Evolutionary conservation across 2,113 vertebrate genomes (phyloP), one percentile per base, ranked within the genome.

Genomic region (Gasterosteus nipponicus): DNA sequence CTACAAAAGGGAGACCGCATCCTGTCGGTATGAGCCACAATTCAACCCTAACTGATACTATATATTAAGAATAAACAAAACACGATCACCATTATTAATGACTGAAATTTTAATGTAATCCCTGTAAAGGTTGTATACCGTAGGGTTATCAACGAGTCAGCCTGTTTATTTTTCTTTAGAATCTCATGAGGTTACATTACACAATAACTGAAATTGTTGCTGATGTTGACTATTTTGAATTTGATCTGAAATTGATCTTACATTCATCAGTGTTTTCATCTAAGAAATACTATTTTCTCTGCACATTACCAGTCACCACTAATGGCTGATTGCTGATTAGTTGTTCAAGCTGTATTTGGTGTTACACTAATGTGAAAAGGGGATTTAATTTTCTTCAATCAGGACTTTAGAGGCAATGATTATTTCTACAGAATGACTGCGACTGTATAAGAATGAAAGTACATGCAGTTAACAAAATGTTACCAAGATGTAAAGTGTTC

Each of bases 1-100:
- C 95, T 99, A 66, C 94, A 93, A 81, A 99, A 97, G 92, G 98
- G 98, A 89, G 98, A 99, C 87, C 96, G 97, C 51, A 97, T 99
- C 16, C 93, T 98, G 80, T 99, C 97, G 90, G 97, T 99, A 96
- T 51, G 93, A 69, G 22, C 44, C n/a, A 14, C 29, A 3, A 26
- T 61, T 59, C 4, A 65, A 26, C 22, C 22, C 22, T 26, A 26
- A 26, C 22, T 26, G 22, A 26, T 26, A 26, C 22, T 6, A 18
- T 14, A 69, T 35, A 35, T 5, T 51, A 26, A 9, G 10, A 35
- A 35, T 35, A 35, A 35, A 35, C 3, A 4, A 35, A 35, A 35
- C 5, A 16, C 12, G 31, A 26, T 46, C 10, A 26, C 11, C 67
- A n/a, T 63, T 33, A 54, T 49, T 38, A 8, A 73, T 47, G 2